Percentiles rank a stretch among this genome's conserved stretches.
Conservation (phyloP, 1,140 invertebrate species). For the Pogonomyrmex californicus region DNA sequence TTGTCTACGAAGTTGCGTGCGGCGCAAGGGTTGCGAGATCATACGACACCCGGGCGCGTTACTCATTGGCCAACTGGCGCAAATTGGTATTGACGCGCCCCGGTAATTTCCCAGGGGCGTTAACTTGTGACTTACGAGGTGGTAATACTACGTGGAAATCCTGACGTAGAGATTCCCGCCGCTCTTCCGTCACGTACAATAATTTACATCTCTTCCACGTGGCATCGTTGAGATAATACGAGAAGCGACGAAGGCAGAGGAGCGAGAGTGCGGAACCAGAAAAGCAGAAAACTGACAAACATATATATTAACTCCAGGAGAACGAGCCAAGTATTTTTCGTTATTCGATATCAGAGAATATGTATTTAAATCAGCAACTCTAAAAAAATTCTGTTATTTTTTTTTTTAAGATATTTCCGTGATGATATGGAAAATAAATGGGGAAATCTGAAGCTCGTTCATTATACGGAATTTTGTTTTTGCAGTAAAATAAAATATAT, state of each 20-base stretch:
- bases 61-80: constrained; percentile 60
- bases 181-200: constrained; percentile 55
- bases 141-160: constrained; percentile 47
- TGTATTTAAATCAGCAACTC: constrained; percentile 11
- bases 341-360: neutral
- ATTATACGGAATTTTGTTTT: neutral
- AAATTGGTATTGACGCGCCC: constrained; percentile 68
- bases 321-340: neutral
- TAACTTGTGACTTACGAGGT: constrained; percentile 71
- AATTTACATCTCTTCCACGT: constrained; percentile 59
- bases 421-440: neutral
- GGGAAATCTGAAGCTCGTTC: neutral
- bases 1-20: constrained; percentile 17
- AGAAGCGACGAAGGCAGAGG: neutral
- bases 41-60: constrained; percentile 27
- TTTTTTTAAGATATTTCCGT: neutral
- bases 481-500: constrained; percentile 9
- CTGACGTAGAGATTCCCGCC: constrained; percentile 9
- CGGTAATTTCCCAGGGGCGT: constrained; percentile 74
- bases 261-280: too few relatives aligned
- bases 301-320: neutral
- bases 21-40: neutral
- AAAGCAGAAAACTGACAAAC: neutral
- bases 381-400: neutral
- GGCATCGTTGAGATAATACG: constrained; percentile 32